Evolutionary conservation across 2,888 invertebrate species (phyloP), one percentile per base, ranked within the genome.

Genomic region (Brachylomia viminalis): DNA sequence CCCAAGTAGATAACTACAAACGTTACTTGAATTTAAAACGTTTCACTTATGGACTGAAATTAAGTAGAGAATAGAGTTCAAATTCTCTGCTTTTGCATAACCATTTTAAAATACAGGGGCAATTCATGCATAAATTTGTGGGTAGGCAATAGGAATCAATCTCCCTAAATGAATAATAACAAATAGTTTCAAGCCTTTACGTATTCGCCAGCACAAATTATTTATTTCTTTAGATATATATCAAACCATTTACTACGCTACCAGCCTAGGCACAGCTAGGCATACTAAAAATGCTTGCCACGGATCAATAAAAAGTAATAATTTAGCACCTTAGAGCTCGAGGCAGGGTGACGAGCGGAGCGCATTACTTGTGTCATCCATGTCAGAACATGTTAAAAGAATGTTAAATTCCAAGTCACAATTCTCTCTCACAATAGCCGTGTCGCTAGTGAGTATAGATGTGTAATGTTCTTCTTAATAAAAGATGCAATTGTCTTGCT

Each of bases 221-320:
- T 68, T 77, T 77, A 73, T 77, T 74, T 66, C 27, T 75, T 7
- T 61, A 67, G 67, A 82, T 82, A 73, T 47, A 71, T 71, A 82
- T 75, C 56, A 72, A 72, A 84, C 47, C 52, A 77, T 78, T 80
- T 70, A 78, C 59, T 59, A 33, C 20, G 30, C 75, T 58, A n/a
- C 67, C 73, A 64, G 67, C 65, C 77, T 87, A 88, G 73, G 73
- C 54, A 72, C 54, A 65, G 79, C 82, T 86, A 87, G 82, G 83
- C 77, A 72, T 79, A 80, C 82, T 88, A 87, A 90, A 89, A 90
- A 88, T 88, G 82, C 83, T 86, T 82, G 72, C 69, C 64, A 72
- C 71, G 87, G 92, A 90, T 92, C 92, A 85, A 92, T 92, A 89
- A 72, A 87, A 85, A 87, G 80, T 88, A 91, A 91, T 92, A 88